A percentile compares a stretch with the other conserved stretches of the same genome.
Conservation (phyloP, 2,113 vertebrate species). For the Bombycilla garrulus region DNA sequence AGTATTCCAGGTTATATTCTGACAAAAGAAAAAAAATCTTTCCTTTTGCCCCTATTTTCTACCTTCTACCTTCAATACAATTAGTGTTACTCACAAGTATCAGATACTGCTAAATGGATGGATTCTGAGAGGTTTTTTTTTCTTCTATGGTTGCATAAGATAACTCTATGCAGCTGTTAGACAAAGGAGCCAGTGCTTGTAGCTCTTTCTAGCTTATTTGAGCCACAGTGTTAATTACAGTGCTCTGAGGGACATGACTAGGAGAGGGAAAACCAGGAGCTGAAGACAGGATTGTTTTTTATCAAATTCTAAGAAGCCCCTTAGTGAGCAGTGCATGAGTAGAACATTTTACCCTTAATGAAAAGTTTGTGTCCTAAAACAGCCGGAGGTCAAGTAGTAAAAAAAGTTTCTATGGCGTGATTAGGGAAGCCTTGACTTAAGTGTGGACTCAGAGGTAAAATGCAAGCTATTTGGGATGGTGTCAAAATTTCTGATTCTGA, state of each 20-base stretch:
- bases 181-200: not conserved
- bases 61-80: not conserved
- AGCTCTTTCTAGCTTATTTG: not conserved
- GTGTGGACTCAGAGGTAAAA: not conserved
- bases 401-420: not conserved
- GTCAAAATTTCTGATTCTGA: not conserved
- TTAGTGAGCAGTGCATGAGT: not conserved
- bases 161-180: not conserved
- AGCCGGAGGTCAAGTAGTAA: not conserved
- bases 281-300: not conserved
- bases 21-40: not conserved
- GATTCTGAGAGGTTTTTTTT: not conserved
- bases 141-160: accelerated
- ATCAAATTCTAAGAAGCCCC: not conserved
- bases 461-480: not conserved
- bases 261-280: not conserved
- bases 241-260: not conserved
- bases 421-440: not conserved
- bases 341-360: not conserved
- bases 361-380: not conserved
- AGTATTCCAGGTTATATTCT: not conserved
- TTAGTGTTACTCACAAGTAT: not conserved
- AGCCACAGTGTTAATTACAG: not conserved
- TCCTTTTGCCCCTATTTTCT: not conserved
- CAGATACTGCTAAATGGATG: not conserved